A percentile compares a stretch with the other conserved stretches of the same genome.
These are phyloP conservation scores for Gymnarchus niloticus DNA, from an alignment of 2,113 vertebrate genomes.

Conservation along the genomic window DNA sequence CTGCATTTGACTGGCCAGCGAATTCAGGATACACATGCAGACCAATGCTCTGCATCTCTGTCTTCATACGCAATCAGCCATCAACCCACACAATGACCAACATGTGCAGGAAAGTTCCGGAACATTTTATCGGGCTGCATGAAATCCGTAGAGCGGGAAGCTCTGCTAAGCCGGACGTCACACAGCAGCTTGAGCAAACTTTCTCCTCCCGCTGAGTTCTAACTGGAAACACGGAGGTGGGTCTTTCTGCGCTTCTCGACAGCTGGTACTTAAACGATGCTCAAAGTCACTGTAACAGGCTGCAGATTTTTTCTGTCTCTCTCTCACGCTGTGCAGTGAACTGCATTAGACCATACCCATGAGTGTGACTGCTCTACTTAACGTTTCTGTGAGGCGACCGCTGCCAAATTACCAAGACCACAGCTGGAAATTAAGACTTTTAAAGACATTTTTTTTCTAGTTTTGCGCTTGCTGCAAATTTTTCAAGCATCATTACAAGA, in stretches of 20 bases:
- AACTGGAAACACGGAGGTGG: neutral
- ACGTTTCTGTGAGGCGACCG: neutral
- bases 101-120: neutral
- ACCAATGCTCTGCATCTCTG: neutral
- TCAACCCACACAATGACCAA: neutral
- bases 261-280: neutral
- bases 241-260: neutral
- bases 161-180: neutral
- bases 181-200: neutral
- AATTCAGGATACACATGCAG: neutral
- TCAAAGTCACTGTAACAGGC: neutral
- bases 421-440: neutral
- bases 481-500: neutral
- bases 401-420: constrained; percentile 9
- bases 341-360: neutral
- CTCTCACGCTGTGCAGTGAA: neutral
- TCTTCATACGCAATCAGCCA: neutral
- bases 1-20: neutral
- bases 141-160: neutral
- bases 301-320: neutral
- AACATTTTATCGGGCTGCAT: neutral
- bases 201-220: neutral
- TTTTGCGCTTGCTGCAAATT: neutral
- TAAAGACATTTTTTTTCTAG: neutral
- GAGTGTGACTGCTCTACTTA: neutral